phyloP scores from a whole-genome alignment of 1,140 invertebrate genomes.

The Eumaeus atala region DNA sequence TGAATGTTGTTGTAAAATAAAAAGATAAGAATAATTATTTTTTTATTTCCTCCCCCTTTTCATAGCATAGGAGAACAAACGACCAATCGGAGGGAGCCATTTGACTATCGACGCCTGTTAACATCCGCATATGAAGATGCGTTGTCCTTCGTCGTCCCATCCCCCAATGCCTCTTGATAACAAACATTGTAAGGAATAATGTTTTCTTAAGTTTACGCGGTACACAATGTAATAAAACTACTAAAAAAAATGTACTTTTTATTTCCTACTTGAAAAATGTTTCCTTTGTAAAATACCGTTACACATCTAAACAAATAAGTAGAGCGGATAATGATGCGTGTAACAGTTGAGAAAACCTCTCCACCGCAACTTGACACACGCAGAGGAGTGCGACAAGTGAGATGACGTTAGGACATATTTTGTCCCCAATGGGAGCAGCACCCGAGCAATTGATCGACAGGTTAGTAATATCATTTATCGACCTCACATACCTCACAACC shows the following conservation, averaged over 20 bases:
- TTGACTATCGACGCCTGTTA: no score
- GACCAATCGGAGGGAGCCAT: no score
- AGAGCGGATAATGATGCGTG: conserved; percentile 43
- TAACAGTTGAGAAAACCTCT: conserved; percentile 18
- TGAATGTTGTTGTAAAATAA: conserved; percentile 67
- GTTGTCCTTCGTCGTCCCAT: no score
- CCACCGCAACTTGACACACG: conserved; percentile 43
- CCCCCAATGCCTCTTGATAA: no score
- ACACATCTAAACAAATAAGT: conserved; percentile 31
- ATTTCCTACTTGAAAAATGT: no score
- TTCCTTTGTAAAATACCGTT: conserved; percentile 27
- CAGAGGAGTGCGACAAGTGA: conserved; percentile 25
- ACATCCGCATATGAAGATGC: no score
- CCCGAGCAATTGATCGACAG: conserved; percentile 49
- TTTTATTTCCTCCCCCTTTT: conserved; percentile 26
- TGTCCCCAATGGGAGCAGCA: conserved; percentile 45
- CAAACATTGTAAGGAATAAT: no score
- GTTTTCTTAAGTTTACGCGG: no score
- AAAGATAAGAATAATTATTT: conserved; percentile 39
- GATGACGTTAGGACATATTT: conserved; percentile 46
- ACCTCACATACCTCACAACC: neutral
- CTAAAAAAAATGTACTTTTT: no score
- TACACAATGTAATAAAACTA: no score
- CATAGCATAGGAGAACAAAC: no score
- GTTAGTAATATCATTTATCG: conserved; percentile 30